Evolutionary conservation across 2,797 vertebrate species (phyloP), one percentile per base, ranked within the genome.

Genomic region (Sebastes minor): DNA sequence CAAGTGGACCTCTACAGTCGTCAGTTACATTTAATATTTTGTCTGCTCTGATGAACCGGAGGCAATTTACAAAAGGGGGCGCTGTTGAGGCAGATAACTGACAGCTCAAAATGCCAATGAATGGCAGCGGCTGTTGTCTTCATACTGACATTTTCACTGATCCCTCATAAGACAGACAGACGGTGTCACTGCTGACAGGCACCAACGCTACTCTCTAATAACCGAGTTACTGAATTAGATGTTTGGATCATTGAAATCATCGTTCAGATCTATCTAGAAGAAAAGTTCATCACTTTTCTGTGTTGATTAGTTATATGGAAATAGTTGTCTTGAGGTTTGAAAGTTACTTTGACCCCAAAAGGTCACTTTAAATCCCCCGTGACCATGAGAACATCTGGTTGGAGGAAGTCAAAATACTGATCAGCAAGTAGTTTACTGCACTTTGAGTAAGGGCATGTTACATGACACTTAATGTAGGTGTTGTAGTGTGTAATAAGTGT

Each of bases 21-120:
- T 28, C 35, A 46, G 25, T 16, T 25, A 46, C 12, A 70, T 66
- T 67, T 22, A 55, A 74, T 62, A 76, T 67, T 67, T 27, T 61
- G 5, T 30, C 62, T 74, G 52, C 65, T 71, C 59, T 52, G 11
- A 33, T 72, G 62, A 74, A 46, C 10, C 23, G 62, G 70, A 46
- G 53, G 52, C 57, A 25, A 59, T 32, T 82, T 83, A 86, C 94
- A 86, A 93, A 82, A 90, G 91, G 90, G 92, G 94, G 94, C 93
- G 92, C 95, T 95, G 88, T 93, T 94, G 90, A 88, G 91, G 89
- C 89, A 74, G 69, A 88, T 80, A 91, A 80, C 38, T 68, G 22
- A 74, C 66, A 73, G 62, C 55, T 84, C 12, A 68, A 82, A 72
- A 68, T 25, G 46, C 20, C 22, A 63, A 8, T 59, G 77, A 84